Percentiles rank a stretch among this genome's conserved stretches.
Evolutionary conservation across 1,140 invertebrate genomes (phyloP).

Genomic region (Berghia stephanieae): DNA sequence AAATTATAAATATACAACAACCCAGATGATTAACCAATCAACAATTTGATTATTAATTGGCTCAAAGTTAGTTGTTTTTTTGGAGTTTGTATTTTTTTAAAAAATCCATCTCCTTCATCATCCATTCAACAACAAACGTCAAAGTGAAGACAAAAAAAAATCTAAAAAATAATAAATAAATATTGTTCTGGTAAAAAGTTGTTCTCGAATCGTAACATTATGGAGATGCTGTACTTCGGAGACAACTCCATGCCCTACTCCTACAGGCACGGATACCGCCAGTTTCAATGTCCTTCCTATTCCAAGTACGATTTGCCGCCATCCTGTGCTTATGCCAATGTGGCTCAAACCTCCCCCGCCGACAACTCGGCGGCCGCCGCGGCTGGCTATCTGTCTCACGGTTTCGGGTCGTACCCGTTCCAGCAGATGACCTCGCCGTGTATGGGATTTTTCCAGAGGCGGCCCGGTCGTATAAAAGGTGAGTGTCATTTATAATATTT

Average conservation of each 20-base stretch:
- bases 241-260: constrained; percentile 13
- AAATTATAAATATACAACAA: too few species aligned
- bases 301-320: constrained; percentile 31
- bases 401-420: constrained; percentile 25
- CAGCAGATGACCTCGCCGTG: constrained; percentile 30
- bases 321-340: constrained; percentile 25
- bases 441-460: constrained; percentile 33
- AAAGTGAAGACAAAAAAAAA: too few species aligned
- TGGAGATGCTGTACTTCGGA: constrained; percentile 31
- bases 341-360: too few species aligned
- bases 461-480: constrained; percentile 29
- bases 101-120: too few species aligned
- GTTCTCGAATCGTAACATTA: too few species aligned
- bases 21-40: too few species aligned
- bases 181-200: too few species aligned
- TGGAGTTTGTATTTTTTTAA: too few species aligned
- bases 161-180: too few species aligned
- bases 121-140: too few species aligned
- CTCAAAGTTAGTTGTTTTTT: too few species aligned
- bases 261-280: constrained; percentile 22
- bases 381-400: constrained; percentile 12
- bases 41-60: too few species aligned
- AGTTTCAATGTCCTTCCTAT: constrained; percentile 30
- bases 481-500: not conserved
- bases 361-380: not conserved